phyloP scores from a whole-genome alignment of 2,888 invertebrate species.

The Neoitamus cyanurus region DNA sequence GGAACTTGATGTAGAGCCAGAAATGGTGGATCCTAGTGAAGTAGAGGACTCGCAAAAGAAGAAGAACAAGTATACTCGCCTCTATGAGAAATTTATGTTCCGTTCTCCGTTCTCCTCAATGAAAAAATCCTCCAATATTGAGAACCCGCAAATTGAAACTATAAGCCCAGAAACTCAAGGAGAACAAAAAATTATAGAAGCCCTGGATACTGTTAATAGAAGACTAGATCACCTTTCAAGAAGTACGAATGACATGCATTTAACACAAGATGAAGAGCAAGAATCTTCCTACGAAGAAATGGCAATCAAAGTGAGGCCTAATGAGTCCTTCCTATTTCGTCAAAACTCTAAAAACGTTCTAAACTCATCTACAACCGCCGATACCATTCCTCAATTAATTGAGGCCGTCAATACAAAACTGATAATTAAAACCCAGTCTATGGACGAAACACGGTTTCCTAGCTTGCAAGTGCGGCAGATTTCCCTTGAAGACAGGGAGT shows the following conservation, averaged over 20 bases:
- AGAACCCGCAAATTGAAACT: conserved; percentile 48
- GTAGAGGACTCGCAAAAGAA: conserved; percentile 50
- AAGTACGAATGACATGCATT: conserved; percentile 49
- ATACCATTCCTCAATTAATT: conserved; percentile 55
- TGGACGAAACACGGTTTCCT: conserved; percentile 51
- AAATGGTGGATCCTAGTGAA: conserved; percentile 20
- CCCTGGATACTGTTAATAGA: conserved; percentile 61
- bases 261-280: conserved; percentile 49
- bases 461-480: conserved; percentile 31
- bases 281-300: conserved; percentile 63
- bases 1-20: conserved; percentile 3
- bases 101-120: conserved; percentile 55
- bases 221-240: conserved; percentile 58
- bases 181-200: conserved; percentile 61
- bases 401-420: conserved; percentile 64
- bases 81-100: conserved; percentile 63
- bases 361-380: conserved; percentile 11
- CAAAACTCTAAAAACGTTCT: conserved; percentile 62
- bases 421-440: conserved; percentile 56
- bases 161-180: conserved; percentile 10
- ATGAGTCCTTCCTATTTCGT: conserved; percentile 76
- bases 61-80: conserved; percentile 58
- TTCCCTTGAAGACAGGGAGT: conserved; percentile 43
- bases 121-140: conserved; percentile 50
- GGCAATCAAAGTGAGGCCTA: conserved; percentile 69